Evolutionary conservation across 2,888 invertebrate genomes (phyloP).

Genomic region (Callimorpha dominula): DNA sequence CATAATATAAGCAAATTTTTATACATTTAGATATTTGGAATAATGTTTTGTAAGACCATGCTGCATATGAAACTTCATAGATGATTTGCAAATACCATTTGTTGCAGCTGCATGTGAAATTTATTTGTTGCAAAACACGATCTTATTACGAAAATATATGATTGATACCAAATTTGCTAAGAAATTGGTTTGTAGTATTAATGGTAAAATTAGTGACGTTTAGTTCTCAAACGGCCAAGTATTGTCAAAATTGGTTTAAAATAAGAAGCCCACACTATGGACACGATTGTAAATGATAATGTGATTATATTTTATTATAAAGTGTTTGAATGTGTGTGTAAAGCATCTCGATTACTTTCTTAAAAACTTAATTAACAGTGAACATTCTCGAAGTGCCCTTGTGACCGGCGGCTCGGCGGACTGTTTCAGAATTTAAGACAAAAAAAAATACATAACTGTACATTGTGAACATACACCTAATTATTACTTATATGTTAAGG

Average conservation of each 20-base stretch:
- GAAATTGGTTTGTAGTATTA: not conserved
- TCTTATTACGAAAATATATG: not conserved
- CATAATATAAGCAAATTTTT: not conserved
- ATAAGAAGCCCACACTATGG: constrained; percentile 13
- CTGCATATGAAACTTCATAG: not conserved
- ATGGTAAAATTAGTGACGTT: constrained; percentile 14
- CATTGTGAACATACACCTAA: constrained; percentile 86
- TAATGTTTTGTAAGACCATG: not conserved
- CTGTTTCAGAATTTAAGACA: constrained; percentile 80
- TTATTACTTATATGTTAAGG: constrained; percentile 79
- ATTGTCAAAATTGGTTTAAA: constrained; percentile 14
- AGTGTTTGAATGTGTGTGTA: constrained; percentile 61
- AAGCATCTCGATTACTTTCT: constrained; percentile 66
- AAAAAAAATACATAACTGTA: constrained; percentile 78
- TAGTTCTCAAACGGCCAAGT: constrained; percentile 27
- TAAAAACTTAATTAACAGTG: constrained; percentile 57
- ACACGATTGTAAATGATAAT: constrained; percentile 33
- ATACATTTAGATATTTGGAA: not conserved
- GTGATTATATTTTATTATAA: constrained; percentile 50
- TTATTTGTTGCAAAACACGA: not conserved
- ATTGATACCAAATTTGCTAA: not conserved
- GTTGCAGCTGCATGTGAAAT: too few species aligned
- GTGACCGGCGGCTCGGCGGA: constrained; percentile 81
- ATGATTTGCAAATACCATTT: not conserved
- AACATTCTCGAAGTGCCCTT: constrained; percentile 82